Evolutionary conservation across 2,888 invertebrate species (phyloP), one percentile per base, ranked within the genome.

Genomic region (Elysia crispata): DNA sequence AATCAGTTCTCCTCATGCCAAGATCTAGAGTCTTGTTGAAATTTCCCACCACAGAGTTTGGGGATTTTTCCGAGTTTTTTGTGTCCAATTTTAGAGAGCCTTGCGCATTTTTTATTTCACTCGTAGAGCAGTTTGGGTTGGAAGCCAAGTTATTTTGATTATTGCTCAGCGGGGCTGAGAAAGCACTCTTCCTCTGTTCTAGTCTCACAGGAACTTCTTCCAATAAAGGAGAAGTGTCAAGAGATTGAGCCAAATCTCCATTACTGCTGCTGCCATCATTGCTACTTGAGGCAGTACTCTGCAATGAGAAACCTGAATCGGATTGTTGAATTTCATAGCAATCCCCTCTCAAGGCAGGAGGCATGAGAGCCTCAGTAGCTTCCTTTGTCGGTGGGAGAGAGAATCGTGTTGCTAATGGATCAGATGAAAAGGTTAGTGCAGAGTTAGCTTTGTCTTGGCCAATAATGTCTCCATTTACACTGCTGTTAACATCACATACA

Each of bases 281-380:
- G 28, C 28, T 31, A n/a, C 28, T 69, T 23, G 75, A 75, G 69
- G 75, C 79, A 49, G 81, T 84, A 78, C 88, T 87, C 66, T 87
- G 86, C 64, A 89, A 85, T 33, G 87, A 88, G 77, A 88, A 87
- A 8, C 87, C 87, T 5, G 88, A 88, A 79, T 89, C 88, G 74
- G 87, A 88, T 57, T 87, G 87, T 31, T 86, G 85, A 49, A 85
- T 79, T 41, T 84, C 81, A 49, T 81, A 74, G 41, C 83, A 85
- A 41, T 41, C 41, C 41, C 41, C 41, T 69, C 85, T 82, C 11
- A 83, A 54, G 23, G 83, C 41, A 28, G 70, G 1, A 49, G 69
- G 72, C 13, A 50, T 33, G 0, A 54, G 28, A 11, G 64, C 30
- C 31, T 77, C 23, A 54, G 23, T 20, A 33, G 69, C 62, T 23